Evolutionary conservation across 2,888 invertebrate genomes (phyloP).

Genomic region (Noctua janthina): DNA sequence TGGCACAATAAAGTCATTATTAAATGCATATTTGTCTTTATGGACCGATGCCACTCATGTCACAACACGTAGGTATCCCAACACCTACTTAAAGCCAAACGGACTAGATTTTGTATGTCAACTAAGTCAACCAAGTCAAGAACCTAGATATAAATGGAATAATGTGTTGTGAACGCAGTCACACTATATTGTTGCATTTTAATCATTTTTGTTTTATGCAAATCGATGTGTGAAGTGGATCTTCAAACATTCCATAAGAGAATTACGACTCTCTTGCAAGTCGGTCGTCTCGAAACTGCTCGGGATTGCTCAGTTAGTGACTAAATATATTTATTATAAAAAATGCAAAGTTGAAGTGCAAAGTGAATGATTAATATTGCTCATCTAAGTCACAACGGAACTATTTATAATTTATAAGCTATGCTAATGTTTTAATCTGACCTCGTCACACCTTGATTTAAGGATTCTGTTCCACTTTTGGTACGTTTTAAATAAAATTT

Average conservation of each 20-base stretch:
- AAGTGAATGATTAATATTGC: constrained; percentile 73
- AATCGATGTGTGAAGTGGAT: constrained; percentile 80
- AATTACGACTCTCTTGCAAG: constrained; percentile 82
- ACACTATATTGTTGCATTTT: constrained; percentile 79
- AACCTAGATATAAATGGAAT: constrained; percentile 76
- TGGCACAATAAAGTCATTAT: constrained; percentile 34
- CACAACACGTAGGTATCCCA: constrained; percentile 56
- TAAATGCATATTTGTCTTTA: constrained; percentile 35
- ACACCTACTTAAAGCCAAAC: constrained; percentile 57
- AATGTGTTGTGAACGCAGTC: constrained; percentile 76
- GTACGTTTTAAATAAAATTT: constrained; percentile 85
- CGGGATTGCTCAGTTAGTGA: constrained; percentile 67
- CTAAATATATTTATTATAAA: constrained; percentile 69
- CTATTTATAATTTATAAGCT: constrained; percentile 78
- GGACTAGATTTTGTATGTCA: constrained; percentile 71
- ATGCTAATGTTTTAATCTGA: constrained; percentile 83
- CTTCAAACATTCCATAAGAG: constrained; percentile 80
- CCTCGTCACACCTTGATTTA: constrained; percentile 85
- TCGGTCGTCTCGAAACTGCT: constrained; percentile 80
- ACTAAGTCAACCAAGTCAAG: constrained; percentile 69
- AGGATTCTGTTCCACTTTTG: constrained; percentile 85
- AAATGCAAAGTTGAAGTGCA: constrained; percentile 69
- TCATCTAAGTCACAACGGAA: constrained; percentile 71
- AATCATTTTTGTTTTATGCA: constrained; percentile 84
- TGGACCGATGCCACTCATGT: constrained; percentile 36